Conservation (phyloP, 2,797 vertebrate genomes). For the Paratrypauchen microcephalus region DNA sequence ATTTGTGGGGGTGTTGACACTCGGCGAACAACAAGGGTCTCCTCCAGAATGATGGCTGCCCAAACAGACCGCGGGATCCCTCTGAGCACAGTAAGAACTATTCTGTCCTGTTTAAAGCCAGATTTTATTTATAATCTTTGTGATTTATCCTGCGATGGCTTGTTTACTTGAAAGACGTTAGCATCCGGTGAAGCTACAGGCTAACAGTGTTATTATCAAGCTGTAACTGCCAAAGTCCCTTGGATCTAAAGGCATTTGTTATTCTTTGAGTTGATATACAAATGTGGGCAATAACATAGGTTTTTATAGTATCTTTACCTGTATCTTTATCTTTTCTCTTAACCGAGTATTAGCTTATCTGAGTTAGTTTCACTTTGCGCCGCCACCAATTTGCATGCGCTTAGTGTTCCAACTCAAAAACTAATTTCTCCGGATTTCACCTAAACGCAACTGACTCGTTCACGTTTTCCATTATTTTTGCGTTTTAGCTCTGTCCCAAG, state of each 20-base stretch:
- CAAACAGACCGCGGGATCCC: constrained; percentile 54
- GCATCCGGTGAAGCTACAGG: background rate
- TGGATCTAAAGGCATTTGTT: background rate
- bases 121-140: background rate
- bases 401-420: too few species aligned
- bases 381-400: too few species aligned
- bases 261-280: background rate
- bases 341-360: too few species aligned
- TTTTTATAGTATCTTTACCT: background rate
- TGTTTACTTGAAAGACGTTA: background rate
- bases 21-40: background rate
- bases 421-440: too few species aligned
- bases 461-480: background rate
- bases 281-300: background rate
- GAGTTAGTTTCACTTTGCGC: background rate
- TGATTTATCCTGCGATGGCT: background rate
- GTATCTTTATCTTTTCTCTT: too few species aligned
- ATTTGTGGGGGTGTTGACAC: background rate
- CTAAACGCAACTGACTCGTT: background rate
- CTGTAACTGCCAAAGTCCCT: background rate
- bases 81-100: constrained; percentile 64
- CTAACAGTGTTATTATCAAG: background rate
- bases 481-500: constrained; percentile 87
- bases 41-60: constrained; percentile 40
- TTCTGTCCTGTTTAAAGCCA: background rate